Evolutionary conservation across 2,797 vertebrate species (phyloP).

Genomic region (Mormyrops attenuatus): DNA sequence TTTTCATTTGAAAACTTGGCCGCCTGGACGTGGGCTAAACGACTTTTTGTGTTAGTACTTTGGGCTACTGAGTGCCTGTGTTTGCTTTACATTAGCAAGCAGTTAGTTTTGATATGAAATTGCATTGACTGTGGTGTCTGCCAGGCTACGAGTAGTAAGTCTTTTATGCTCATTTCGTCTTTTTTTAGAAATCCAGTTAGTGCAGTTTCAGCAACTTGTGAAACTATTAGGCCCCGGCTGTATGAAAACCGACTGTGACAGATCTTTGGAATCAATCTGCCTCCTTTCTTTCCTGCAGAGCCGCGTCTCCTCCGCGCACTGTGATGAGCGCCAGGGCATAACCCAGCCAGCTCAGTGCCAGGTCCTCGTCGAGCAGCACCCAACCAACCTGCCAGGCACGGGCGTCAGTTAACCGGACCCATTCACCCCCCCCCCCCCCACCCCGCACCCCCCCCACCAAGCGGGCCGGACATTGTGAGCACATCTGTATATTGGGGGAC

Average conservation of each 20-base stretch:
- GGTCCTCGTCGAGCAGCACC: conserved; percentile 60
- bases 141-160: background rate
- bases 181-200: background rate
- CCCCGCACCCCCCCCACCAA: background rate
- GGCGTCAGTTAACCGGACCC: conserved; percentile 56
- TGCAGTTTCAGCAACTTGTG: background rate
- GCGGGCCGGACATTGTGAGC: background rate
- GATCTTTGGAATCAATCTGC: background rate
- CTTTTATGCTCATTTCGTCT: background rate
- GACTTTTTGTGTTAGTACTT: background rate
- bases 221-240: background rate
- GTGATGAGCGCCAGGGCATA: conserved; percentile 27
- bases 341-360: conserved; percentile 48
- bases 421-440: background rate
- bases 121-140: background rate
- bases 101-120: background rate
- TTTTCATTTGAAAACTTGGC: background rate
- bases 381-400: conserved; percentile 51
- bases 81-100: background rate
- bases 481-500: background rate
- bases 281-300: conserved; percentile 27
- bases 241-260: background rate
- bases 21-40: background rate
- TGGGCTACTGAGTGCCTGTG: background rate
- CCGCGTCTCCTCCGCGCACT: conserved; percentile 24